A percentile compares a stretch with the other conserved stretches of the same genome.
Evolutionary conservation across 2,888 invertebrate genomes (phyloP).

Genomic region (Meliscaeva auricollis): DNA sequence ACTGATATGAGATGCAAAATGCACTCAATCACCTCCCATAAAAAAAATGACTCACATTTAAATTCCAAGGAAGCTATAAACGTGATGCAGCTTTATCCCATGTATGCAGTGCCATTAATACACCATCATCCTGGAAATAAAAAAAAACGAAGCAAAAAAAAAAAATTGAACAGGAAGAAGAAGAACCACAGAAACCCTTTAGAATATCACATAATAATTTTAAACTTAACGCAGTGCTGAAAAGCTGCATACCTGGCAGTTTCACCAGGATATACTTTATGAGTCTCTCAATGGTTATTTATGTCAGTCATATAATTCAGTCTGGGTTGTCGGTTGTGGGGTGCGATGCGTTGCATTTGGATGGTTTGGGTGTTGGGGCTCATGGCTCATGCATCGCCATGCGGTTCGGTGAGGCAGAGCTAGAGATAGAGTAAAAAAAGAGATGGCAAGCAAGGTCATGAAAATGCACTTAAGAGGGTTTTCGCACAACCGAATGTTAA

Average conservation of each 20-base stretch:
- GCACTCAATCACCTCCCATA: constrained; percentile 61
- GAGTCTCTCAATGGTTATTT: constrained; percentile 75
- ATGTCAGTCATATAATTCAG: constrained; percentile 74
- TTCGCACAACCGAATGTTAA: constrained; percentile 34
- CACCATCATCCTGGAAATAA: not conserved
- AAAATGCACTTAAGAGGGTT: constrained; percentile 69
- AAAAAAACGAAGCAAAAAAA: not conserved
- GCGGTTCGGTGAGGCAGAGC: constrained; percentile 37
- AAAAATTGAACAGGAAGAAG: not conserved
- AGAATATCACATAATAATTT: constrained; percentile 66
- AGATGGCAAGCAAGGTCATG: constrained; percentile 54
- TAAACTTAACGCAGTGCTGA: constrained; percentile 72
- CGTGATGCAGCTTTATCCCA: constrained; percentile 36
- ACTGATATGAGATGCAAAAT: constrained; percentile 60
- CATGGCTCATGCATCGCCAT: constrained; percentile 28
- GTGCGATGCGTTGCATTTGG: constrained; percentile 6
- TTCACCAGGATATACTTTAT: constrained; percentile 70
- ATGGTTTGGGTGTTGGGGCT: not conserved
- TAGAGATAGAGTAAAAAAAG: too few species aligned
- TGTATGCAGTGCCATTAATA: constrained; percentile 24
- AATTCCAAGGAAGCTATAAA: constrained; percentile 68
- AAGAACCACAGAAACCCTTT: constrained; percentile 26
- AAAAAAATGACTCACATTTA: constrained; percentile 55
- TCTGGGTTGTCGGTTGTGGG: constrained; percentile 26
- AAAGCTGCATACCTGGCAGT: constrained; percentile 71